Evolutionary conservation across 1,140 invertebrate genomes (phyloP), one percentile per base, ranked within the genome.

Genomic region (Meteorus sp.): DNA sequence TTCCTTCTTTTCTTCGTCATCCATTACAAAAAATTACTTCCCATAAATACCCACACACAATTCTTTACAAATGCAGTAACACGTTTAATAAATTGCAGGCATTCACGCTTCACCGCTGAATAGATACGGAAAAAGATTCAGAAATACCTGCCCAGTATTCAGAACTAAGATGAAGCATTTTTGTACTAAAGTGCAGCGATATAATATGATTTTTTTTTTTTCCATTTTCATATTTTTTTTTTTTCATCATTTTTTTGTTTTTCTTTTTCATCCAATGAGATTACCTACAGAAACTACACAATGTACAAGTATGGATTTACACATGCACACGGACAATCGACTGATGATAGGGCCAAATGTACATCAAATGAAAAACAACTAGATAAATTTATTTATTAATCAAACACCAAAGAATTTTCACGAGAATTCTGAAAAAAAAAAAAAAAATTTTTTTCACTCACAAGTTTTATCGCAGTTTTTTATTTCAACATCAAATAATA

Each of bases 141-240:
- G n/a, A n/a, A 66, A 68, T 72, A 68, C 63, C 57, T 70, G 69
- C 65, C n/a, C 63, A 64, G 29, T 66, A 66, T 68, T 59, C n/a
- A n/a, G 66, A 74, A 74, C 62, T 65, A 74, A 72, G 69, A 71
- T 71, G 57, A 76, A 78, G 70, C 69, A 59, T 71, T 77, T 73
- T 78, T 78, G 76, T 78, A 78, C 76, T 78, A 77, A 78, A 78
- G 76, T 78, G 76, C 76, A 75, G 69, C 73, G 71, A 75, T 71
- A 72, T 75, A 71, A 67, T 69, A 70, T 67, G 64, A 72, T 71
- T 70, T 52, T 66, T 75, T 70, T 67, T 67, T 60, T 56, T 55
- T 59, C 27, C 17, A 47, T 47, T n/a, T 47, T 25, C 19, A 17
- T 20, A 33, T 25, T 37, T 57, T 5, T 54, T 47, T 58, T 35